phyloP scores from a whole-genome alignment of 2,113 vertebrate species.

The Triplophysa siluroides region DNA sequence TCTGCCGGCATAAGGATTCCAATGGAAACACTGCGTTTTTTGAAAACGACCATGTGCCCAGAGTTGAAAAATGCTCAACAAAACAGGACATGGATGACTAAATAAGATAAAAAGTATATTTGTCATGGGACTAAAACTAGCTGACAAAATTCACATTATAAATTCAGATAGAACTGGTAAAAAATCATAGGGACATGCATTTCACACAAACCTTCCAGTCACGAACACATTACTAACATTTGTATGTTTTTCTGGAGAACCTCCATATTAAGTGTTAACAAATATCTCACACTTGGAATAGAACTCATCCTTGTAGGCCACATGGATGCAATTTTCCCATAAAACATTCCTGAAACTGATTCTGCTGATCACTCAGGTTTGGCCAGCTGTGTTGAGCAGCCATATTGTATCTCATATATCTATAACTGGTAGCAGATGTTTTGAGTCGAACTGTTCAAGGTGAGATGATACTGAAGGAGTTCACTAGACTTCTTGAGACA shows the following conservation, averaged over 20 bases:
- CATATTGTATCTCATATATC: constrained; percentile 31
- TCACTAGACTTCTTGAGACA: background rate
- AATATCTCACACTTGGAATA: constrained; percentile 3
- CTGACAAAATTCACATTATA: too few relatives aligned
- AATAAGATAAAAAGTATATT: too few relatives aligned
- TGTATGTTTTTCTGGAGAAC: background rate
- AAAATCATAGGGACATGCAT: too few relatives aligned
- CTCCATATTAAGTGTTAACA: background rate
- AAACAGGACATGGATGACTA: too few relatives aligned
- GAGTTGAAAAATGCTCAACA: too few relatives aligned
- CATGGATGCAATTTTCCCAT: constrained; percentile 31
- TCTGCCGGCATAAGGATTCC: too few relatives aligned
- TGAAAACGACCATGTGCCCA: too few relatives aligned
- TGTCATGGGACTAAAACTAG: too few relatives aligned
- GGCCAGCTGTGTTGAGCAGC: constrained; percentile 66
- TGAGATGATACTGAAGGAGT: background rate
- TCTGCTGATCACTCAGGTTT: constrained; percentile 16
- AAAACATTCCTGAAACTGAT: background rate
- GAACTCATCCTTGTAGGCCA: constrained; percentile 20
- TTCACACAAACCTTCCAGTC: too few relatives aligned
- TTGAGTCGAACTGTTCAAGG: background rate
- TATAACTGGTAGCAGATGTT: constrained; percentile 67
- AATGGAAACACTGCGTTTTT: too few relatives aligned
- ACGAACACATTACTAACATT: background rate
- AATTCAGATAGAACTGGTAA: too few relatives aligned